Conservation (phyloP, 2,888 invertebrate species). For the Metacarcinus magister region DNA sequence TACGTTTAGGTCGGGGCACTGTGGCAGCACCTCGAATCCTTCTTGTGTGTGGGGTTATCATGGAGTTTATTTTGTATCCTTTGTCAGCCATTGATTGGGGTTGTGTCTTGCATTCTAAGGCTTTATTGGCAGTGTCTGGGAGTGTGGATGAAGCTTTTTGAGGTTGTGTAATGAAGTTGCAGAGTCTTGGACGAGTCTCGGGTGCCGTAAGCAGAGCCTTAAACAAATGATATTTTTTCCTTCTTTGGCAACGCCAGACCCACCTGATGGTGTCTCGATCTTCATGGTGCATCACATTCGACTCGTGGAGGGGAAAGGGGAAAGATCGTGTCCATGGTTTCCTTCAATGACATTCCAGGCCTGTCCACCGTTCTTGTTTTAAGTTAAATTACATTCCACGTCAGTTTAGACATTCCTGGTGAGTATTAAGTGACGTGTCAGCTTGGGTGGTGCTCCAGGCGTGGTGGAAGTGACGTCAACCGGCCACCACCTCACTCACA, state of each 20-base stretch:
- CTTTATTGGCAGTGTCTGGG: conserved; percentile 29
- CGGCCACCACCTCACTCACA: neutral
- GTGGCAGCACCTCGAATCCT: conserved; percentile 10
- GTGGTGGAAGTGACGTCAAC: neutral
- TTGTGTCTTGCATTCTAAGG: neutral
- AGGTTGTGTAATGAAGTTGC: conserved; percentile 32
- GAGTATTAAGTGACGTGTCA: neutral
- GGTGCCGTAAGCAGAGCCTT: conserved; percentile 44
- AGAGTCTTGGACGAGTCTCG: conserved; percentile 34
- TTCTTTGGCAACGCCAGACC: conserved; percentile 45
- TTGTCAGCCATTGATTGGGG: conserved; percentile 31
- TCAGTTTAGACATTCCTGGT: neutral
- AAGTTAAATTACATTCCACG: neutral
- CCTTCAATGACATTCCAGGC: neutral
- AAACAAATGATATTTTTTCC: conserved; percentile 11
- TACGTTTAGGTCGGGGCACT: conserved; percentile 14
- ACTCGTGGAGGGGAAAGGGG: neutral
- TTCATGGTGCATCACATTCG: neutral
- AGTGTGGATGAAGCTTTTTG: conserved; percentile 16
- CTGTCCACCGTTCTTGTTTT: neutral
- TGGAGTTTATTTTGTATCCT: neutral
- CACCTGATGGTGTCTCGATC: conserved; percentile 29
- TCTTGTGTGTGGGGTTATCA: conserved; percentile 33
- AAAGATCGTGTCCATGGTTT: neutral
- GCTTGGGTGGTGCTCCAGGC: neutral